Base-by-base conservation (phyloP, 2,113 vertebrate species). In the Hiodon alosoides region DNA sequence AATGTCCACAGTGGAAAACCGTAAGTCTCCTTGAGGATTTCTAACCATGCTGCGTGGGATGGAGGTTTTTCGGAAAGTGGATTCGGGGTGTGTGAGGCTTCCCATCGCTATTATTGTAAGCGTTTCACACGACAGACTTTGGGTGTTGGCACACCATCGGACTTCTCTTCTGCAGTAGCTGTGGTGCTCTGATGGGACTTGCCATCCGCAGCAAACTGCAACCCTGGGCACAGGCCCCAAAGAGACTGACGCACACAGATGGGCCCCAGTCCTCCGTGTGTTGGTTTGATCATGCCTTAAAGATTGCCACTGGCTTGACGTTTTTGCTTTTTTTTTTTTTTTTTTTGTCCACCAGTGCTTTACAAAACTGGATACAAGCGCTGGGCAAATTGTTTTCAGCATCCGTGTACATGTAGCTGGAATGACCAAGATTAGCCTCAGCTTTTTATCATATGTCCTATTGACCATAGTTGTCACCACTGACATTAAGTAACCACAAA, bases 11-110 rank as follows among this genome's bases (percentile, higher is more conserved):
- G 72, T 54, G 77, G 82, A 64, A 81, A 71, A 80, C 74, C 72
- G 71, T 78, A 73, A 76, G 78, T 83, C 78, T 82, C 70, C 78
- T 80, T 53, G 76, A 79, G 70, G 61, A 80, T 77, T 67, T 76
- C 53, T 57, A 73, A 67, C 69, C 47, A 53, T 55, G 68, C 48
- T 81, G 71, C 47, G 72, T 80, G 74, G 79, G 71, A 67, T 79
- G 76, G 73, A 75, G 80, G 75, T 79, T 85, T 80, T 79, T 52
- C 65, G 3, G 16, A 69, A 66, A 72, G 66, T 31, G 53, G 65
- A 57, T 53, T 54, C 67, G 47, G 67, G 73, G 55, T 31, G 31
- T 31, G 31, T 62, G 67, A 70, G 77, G 81, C 48, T 77, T 71
- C 58, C 61, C 59, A 53, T 60, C 3, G 17, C 64, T 75, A 46